These are phyloP conservation scores for Raphicerus campestris DNA, from an alignment of 2,113 vertebrate species.

Conservation along the genomic window DNA sequence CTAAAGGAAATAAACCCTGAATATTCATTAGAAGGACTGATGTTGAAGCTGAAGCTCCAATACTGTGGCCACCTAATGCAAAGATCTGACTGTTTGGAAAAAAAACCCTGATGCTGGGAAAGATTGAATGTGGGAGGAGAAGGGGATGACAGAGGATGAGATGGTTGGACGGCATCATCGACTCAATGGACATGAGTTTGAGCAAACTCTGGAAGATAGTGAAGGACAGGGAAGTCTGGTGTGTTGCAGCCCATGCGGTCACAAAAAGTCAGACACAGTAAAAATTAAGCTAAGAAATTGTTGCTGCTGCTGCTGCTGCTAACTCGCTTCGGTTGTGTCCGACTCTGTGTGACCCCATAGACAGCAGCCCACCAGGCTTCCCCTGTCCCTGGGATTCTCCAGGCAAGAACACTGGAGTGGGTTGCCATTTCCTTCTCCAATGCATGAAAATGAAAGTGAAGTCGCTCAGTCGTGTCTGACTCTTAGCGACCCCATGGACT, in stretches of 20 bases:
- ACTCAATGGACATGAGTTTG: background rate
- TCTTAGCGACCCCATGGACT: too few relatives aligned
- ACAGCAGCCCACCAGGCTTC: too few relatives aligned
- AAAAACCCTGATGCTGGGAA: background rate
- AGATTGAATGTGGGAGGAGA: background rate
- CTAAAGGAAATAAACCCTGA: background rate
- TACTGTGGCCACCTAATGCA: background rate
- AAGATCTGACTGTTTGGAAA: background rate
- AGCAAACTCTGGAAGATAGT: background rate
- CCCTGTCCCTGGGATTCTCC: too few relatives aligned
- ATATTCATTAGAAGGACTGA: background rate
- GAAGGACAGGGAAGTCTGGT: background rate
- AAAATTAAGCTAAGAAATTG: background rate
- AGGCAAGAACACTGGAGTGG: too few relatives aligned
- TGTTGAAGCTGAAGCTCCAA: background rate
- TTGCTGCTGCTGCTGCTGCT: background rate
- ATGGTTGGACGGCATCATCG: background rate
- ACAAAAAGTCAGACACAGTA: background rate
- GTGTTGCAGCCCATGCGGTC: rapidly evolving
- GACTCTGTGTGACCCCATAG: too few relatives aligned
- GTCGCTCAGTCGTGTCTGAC: too few relatives aligned
- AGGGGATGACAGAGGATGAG: rapidly evolving
- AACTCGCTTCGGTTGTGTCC: too few relatives aligned
- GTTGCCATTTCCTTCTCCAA: too few relatives aligned
- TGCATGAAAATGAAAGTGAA: too few relatives aligned